A percentile compares a stretch with the other conserved stretches of the same genome.
phyloP scores from a whole-genome alignment of 2,113 vertebrate species.

The Picathartes gymnocephalus region DNA sequence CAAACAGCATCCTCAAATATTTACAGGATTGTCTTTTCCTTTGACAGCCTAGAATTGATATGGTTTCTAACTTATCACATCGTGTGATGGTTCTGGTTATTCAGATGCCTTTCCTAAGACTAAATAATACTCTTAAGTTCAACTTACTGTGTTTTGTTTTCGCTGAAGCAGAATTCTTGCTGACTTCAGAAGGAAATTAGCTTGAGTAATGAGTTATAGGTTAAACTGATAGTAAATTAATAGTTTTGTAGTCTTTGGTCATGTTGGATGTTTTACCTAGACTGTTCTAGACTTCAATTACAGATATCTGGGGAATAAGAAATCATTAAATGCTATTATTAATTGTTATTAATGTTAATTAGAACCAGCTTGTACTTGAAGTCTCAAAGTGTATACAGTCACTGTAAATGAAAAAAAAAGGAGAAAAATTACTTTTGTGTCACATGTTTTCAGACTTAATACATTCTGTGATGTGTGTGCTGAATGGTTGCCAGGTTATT shows the following conservation, averaged over 20 bases:
- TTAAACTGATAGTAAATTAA: neutral
- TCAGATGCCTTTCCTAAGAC: neutral
- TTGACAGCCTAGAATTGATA: neutral
- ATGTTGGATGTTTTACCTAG: neutral
- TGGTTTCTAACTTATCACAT: neutral
- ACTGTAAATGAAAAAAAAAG: neutral
- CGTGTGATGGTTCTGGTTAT: neutral
- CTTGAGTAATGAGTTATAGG: neutral
- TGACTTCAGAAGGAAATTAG: neutral
- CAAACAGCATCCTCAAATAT: neutral
- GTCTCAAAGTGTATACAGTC: neutral
- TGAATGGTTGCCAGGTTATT: slow-evolving; percentile 6
- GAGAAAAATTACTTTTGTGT: neutral
- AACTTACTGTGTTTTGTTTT: neutral
- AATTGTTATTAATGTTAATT: neutral
- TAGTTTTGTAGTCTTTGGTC: neutral
- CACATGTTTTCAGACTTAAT: neutral
- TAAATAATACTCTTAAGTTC: neutral
- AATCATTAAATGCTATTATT: neutral
- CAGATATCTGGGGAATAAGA: neutral
- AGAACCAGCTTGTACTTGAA: neutral
- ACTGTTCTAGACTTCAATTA: neutral
- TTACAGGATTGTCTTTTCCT: neutral
- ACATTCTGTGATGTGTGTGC: neutral
- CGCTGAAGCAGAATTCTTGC: neutral